These are phyloP conservation scores for Petroica traversi DNA, from an alignment of 2,113 vertebrate species.

Conservation along the genomic window DNA sequence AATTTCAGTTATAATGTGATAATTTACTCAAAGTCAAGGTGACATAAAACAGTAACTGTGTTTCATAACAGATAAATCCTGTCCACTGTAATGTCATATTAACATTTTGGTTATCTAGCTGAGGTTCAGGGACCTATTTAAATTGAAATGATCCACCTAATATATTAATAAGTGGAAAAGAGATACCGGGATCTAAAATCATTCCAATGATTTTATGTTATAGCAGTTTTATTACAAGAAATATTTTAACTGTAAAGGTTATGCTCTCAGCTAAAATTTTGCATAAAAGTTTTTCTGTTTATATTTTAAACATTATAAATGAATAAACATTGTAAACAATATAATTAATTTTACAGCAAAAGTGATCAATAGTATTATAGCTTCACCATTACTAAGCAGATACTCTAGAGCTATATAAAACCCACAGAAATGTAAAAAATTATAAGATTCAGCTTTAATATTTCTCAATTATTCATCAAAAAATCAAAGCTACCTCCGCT, in stretches of 20 bases:
- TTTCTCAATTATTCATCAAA: conserved; percentile 22
- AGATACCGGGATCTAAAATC: not conserved
- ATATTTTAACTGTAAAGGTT: not conserved
- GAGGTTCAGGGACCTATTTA: conserved; percentile 10
- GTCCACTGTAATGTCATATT: not conserved
- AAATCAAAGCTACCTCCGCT: conserved; percentile 12
- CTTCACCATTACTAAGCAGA: not conserved
- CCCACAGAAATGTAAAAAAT: not conserved
- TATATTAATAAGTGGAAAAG: not conserved
- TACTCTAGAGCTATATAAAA: not conserved
- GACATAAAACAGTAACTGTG: conserved; percentile 51
- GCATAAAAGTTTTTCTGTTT: not conserved
- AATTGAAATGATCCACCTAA: not conserved
- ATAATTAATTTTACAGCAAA: not conserved
- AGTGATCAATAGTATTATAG: not conserved
- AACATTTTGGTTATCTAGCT: conserved; percentile 21
- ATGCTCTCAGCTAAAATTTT: not conserved
- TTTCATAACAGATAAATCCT: conserved; percentile 62
- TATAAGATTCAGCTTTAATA: not conserved
- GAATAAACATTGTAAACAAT: not conserved
- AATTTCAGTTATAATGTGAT: conserved; percentile 59
- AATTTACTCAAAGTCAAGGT: conserved; percentile 67
- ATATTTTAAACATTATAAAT: not conserved
- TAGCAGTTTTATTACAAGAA: not conserved
- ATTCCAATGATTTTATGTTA: not conserved